Evolutionary conservation across 92 coral and sea anemone species (phyloP).

Genomic region (Meandrina meandrites): DNA sequence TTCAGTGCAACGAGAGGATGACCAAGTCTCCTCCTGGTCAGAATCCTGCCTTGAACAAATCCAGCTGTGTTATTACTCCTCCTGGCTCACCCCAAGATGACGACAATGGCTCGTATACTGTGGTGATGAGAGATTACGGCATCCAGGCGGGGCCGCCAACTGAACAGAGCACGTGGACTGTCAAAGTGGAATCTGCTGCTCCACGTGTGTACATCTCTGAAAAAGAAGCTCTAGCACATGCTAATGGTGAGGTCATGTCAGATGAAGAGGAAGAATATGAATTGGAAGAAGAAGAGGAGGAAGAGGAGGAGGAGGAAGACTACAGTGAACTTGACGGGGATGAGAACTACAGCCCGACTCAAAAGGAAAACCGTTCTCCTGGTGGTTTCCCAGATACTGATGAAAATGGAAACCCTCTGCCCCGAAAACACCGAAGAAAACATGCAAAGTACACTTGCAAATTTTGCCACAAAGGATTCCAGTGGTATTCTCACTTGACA

Average conservation of each 20-base stretch:
- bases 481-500: constrained; percentile 92
- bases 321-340: constrained; percentile 17
- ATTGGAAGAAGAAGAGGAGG: constrained; percentile 15
- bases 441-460: constrained; percentile 73
- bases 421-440: constrained; percentile 57
- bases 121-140: constrained; percentile 83
- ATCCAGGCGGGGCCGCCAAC: constrained; percentile 78
- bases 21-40: constrained; percentile 75
- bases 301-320: constrained; percentile 44
- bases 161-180: constrained; percentile 31
- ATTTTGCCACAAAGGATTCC: constrained; percentile 88
- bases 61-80: constrained; percentile 88
- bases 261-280: constrained; percentile 52
- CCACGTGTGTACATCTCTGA: constrained; percentile 33
- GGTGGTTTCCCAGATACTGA: constrained; percentile 43
- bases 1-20: constrained; percentile 55
- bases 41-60: constrained; percentile 58
- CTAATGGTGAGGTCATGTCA: constrained; percentile 3
- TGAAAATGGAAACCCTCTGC: constrained; percentile 33
- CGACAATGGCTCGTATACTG: constrained; percentile 73
- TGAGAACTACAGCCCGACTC: constrained; percentile 45
- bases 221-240: constrained; percentile 40
- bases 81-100: constrained; percentile 89
- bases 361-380: constrained; percentile 54
- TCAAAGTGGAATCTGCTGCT: constrained; percentile 38